These are phyloP conservation scores for Nomada goodeniana DNA, from an alignment of 2,888 invertebrate species.

Conservation along the genomic window DNA sequence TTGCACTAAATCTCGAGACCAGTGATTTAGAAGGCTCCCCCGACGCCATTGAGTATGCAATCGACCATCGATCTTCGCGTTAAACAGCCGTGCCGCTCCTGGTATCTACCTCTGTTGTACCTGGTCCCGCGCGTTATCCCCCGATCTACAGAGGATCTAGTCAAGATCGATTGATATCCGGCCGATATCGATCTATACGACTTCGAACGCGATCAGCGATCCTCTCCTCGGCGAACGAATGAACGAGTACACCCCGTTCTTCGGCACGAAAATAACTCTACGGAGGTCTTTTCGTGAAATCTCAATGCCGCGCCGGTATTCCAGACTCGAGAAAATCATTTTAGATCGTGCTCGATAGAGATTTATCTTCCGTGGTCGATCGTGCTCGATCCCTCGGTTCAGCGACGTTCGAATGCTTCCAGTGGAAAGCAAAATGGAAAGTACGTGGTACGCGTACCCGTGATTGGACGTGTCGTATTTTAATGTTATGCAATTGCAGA, in stretches of 20 bases:
- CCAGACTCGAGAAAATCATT: constrained; percentile 27
- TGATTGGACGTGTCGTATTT: too few species aligned
- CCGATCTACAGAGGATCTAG: constrained; percentile 66
- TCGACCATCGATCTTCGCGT: constrained; percentile 75
- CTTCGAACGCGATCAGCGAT: constrained; percentile 43
- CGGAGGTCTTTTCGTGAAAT: constrained; percentile 57
- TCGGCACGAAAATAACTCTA: constrained; percentile 56
- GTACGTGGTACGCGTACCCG: too few species aligned
- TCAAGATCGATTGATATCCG: constrained; percentile 70
- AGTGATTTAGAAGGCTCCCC: constrained; percentile 75
- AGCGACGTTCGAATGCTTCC: neutral
- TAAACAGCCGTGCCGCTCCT: constrained; percentile 62
- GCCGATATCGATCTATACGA: constrained; percentile 67
- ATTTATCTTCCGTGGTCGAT: constrained; percentile 38
- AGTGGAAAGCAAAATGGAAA: too few species aligned
- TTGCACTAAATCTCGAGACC: constrained; percentile 62
- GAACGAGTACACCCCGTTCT: constrained; percentile 24
- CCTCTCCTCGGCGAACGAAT: constrained; percentile 22
- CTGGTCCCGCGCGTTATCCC: constrained; percentile 61
- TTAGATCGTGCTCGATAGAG: constrained; percentile 30
- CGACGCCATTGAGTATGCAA: constrained; percentile 73
- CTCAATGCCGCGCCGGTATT: constrained; percentile 46
- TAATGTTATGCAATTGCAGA: too few species aligned
- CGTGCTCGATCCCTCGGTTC: constrained; percentile 7
- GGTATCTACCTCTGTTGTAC: constrained; percentile 60